Base-by-base conservation (phyloP, 2,797 vertebrate genomes). In the Pseudochaenichthys georgianus region DNA sequence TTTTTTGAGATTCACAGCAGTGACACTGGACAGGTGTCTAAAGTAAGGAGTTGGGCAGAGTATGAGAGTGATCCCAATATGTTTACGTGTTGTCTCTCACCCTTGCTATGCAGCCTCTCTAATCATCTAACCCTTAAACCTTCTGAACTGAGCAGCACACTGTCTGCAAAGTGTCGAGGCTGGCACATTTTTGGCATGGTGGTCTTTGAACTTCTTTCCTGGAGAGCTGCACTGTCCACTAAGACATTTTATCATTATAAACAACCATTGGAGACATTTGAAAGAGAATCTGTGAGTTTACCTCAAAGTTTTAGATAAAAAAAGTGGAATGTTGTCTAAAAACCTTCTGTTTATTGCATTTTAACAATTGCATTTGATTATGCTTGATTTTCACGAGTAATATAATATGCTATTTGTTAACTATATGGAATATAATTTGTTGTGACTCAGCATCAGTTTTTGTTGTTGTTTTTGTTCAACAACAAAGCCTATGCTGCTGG, bases 1-100 rank as follows among this genome's bases (percentile, higher is more conserved):
- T 78, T 67, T 87, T 84, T 93, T 94, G 85, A 93, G 91, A 80
- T 94, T 85, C 87, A 86, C 93, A 94, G 93, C 91, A 83, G 83
- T 90, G 90, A 83, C 84, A 87, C 75, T 21, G 84, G 86, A 87
- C 83, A 88, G 75, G 80, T 91, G 85, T 87, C 82, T 87, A 83
- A 93, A 92, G 93, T 93, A 94, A 93, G 92, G 79, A 89, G 67
- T 55, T 79, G 85, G 87, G 77, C 79, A 86, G 76, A 88, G 78
- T 87, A 81, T 84, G 73, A 85, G 75, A 89, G 66, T 89, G 77
- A 79, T 87, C 87, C 88, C 70, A 74, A 81, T 67, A 72, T 87
- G 80, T 92, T 82, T 89, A 54, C 70, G 72, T 93, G 89, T 93
- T 89, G 90, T 94, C 85, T 91, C 84, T 90, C 82, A 92, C 89